Evolutionary conservation across 64 coral and sea anemone species (phyloP).

Genomic region (Porites australiensis): DNA sequence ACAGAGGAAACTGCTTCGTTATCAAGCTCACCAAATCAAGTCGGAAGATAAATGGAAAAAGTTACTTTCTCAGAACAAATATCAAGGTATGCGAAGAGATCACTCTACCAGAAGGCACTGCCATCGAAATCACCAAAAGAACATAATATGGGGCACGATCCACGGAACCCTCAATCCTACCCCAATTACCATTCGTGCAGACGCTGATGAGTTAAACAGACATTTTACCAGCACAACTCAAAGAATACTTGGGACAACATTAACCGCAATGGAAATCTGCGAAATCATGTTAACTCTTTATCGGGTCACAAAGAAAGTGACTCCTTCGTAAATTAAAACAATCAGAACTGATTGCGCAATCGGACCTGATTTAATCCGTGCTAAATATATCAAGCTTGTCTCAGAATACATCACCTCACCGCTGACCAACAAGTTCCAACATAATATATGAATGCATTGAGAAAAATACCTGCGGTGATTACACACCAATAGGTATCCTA

Average conservation of each 20-base stretch:
- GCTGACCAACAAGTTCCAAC: not conserved
- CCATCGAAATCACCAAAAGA: too few species aligned
- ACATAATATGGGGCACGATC: not conserved
- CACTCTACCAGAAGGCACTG: too few species aligned
- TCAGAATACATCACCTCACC: slow-evolving; percentile 38
- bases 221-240: slow-evolving; percentile 14
- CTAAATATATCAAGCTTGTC: slow-evolving; percentile 46
- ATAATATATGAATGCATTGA: slow-evolving; percentile 27
- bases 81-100: too few species aligned
- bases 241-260: slow-evolving; percentile 16
- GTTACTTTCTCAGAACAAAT: too few species aligned
- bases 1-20: too few species aligned
- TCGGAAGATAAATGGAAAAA: too few species aligned
- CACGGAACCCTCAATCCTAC: not conserved
- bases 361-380: slow-evolving; percentile 16
- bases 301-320: not conserved
- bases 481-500: not conserved
- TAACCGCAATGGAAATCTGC: not conserved
- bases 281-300: slow-evolving; percentile 28
- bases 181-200: not conserved
- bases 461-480: not conserved
- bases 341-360: slow-evolving; percentile 42
- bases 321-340: slow-evolving; percentile 14
- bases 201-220: slow-evolving; percentile 17
- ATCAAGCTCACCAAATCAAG: too few species aligned